These are phyloP conservation scores for Actinia equina DNA, from an alignment of 64 coral and sea anemone genomes.

Conservation along the genomic window DNA sequence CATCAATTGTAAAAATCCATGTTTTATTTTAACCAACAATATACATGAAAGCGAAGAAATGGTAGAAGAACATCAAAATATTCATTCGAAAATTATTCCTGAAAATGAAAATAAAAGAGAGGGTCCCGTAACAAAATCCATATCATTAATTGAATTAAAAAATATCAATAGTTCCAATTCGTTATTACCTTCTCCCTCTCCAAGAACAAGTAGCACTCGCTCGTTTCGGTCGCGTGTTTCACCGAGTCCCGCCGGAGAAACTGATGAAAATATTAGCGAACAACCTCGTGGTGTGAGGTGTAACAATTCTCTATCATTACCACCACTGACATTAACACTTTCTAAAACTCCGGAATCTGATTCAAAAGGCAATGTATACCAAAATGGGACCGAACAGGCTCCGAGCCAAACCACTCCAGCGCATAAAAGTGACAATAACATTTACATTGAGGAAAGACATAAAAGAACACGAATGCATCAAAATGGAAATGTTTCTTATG, in stretches of 20 bases:
- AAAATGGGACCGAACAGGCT: background rate
- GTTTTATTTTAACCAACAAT: constrained; percentile 30
- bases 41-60: constrained; percentile 40
- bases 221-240: constrained; percentile 7
- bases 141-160: constrained; percentile 48
- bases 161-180: background rate
- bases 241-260: background rate
- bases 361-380: background rate
- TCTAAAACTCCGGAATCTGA: background rate
- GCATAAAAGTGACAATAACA: background rate
- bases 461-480: constrained; percentile 11
- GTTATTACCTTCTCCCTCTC: background rate
- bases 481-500: background rate
- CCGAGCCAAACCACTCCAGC: background rate
- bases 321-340: background rate
- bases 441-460: background rate
- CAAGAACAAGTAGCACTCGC: constrained; percentile 11
- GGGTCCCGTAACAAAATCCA: background rate
- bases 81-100: background rate
- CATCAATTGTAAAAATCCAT: background rate
- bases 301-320: constrained; percentile 6
- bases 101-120: background rate
- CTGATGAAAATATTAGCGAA: background rate
- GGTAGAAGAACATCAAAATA: constrained; percentile 26
- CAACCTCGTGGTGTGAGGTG: background rate